Evolutionary conservation across 2,113 vertebrate genomes (phyloP).

Genomic region (Perccottus glenii): DNA sequence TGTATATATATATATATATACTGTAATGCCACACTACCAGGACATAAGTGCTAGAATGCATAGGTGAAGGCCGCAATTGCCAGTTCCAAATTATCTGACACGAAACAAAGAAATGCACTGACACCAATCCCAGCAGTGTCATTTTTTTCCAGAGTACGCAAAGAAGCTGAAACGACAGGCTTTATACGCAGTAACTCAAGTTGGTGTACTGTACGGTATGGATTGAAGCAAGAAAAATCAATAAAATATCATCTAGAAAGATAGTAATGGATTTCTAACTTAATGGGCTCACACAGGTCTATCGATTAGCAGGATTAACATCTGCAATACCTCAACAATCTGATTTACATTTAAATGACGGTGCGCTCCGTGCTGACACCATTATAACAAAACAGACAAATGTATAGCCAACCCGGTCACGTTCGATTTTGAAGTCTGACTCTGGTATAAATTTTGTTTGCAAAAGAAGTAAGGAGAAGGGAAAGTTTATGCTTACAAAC

Average conservation of each 20-base stretch:
- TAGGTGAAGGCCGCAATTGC: constrained; percentile 6
- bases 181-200: constrained; percentile 73
- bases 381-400: constrained; percentile 69
- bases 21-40: too few species aligned
- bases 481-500: constrained; percentile 57
- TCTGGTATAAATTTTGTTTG: constrained; percentile 20
- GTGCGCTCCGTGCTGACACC: constrained; percentile 61
- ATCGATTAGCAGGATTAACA: constrained; percentile 77
- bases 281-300: constrained; percentile 74
- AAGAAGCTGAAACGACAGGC: constrained; percentile 46
- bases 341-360: constrained; percentile 79
- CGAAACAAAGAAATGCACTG: constrained; percentile 71
- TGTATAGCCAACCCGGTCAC: constrained; percentile 18
- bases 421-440: constrained; percentile 24
- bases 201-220: constrained; percentile 58
- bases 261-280: constrained; percentile 78
- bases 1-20: too few species aligned
- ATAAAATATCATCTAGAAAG: constrained; percentile 78
- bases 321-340: constrained; percentile 72
- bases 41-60: not conserved
- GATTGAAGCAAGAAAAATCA: constrained; percentile 61
- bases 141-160: constrained; percentile 12
- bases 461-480: constrained; percentile 6
- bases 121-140: constrained; percentile 45
- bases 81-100: constrained; percentile 52